These are phyloP conservation scores for Sinopyrophorus schimmeli DNA, from an alignment of 2,888 invertebrate species.

Conservation along the genomic window DNA sequence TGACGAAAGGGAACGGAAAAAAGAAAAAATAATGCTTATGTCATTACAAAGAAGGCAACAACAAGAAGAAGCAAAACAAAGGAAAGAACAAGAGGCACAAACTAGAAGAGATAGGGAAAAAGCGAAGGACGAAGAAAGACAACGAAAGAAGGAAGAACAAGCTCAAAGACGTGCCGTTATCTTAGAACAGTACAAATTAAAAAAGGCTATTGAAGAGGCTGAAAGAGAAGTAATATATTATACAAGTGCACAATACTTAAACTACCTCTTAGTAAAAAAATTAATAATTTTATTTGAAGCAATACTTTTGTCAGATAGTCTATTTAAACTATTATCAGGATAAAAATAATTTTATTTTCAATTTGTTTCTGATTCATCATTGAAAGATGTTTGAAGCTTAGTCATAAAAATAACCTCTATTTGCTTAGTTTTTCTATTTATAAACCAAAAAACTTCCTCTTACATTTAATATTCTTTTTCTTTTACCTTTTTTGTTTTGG, in stretches of 20 bases:
- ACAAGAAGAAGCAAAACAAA: constrained; percentile 82
- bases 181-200: constrained; percentile 89
- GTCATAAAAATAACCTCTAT: background rate
- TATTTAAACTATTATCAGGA: background rate
- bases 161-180: constrained; percentile 84
- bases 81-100: constrained; percentile 81
- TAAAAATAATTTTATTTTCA: background rate
- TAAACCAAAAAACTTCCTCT: constrained; percentile 6
- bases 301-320: background rate
- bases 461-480: constrained; percentile 6
- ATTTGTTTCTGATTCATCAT: too few species aligned
- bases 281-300: background rate
- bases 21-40: constrained; percentile 86
- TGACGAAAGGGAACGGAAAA: constrained; percentile 91
- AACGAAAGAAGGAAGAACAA: constrained; percentile 79
- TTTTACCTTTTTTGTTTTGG: constrained; percentile 1
- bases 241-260: too few species aligned
- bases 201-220: constrained; percentile 91
- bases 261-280: background rate
- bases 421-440: constrained; percentile 5
- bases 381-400: too few species aligned
- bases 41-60: constrained; percentile 89
- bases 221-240: constrained; percentile 82
- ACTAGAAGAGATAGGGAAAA: constrained; percentile 76
- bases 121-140: constrained; percentile 73